These are phyloP conservation scores for Sinelater perroti DNA, from an alignment of 2,888 invertebrate genomes.

Conservation along the genomic window DNA sequence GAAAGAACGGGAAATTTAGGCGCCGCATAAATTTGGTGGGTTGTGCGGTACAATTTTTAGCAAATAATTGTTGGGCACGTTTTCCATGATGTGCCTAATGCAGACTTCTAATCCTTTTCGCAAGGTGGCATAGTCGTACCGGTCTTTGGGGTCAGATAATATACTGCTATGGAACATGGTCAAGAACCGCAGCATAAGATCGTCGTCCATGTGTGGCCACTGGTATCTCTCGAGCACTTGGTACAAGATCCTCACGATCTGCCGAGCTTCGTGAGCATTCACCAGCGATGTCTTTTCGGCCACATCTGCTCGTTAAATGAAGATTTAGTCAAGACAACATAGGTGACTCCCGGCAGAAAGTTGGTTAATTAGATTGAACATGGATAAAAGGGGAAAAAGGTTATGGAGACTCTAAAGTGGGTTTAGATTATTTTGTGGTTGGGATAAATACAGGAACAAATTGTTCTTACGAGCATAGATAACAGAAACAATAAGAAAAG, in stretches of 20 bases:
- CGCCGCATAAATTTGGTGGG: too few species aligned
- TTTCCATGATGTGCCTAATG: slow-evolving; percentile 63
- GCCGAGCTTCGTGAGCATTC: slow-evolving; percentile 58
- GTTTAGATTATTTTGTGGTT: too few species aligned
- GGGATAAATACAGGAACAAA: too few species aligned
- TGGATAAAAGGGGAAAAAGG: not conserved
- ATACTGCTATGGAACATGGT: slow-evolving; percentile 63
- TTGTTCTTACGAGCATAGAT: too few species aligned
- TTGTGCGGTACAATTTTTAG: slow-evolving; percentile 61
- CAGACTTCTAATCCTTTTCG: slow-evolving; percentile 66
- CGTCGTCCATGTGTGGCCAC: slow-evolving; percentile 61
- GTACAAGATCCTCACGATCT: slow-evolving; percentile 63
- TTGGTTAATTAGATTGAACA: not conserved
- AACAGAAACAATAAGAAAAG: too few species aligned
- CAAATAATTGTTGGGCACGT: slow-evolving; percentile 62
- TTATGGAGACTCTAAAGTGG: too few species aligned
- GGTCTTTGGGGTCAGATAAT: slow-evolving; percentile 43
- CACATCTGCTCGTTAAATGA: slow-evolving; percentile 22
- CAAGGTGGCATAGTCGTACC: slow-evolving; percentile 55
- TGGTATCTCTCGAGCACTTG: slow-evolving; percentile 61
- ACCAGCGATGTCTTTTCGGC: slow-evolving; percentile 40
- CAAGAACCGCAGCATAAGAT: slow-evolving; percentile 59
- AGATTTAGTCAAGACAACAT: too few species aligned
- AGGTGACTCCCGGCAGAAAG: not conserved
- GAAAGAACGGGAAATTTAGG: too few species aligned